Evolutionary conservation across 2,888 invertebrate species (phyloP), one percentile per base, ranked within the genome.

Genomic region (Congeria kusceri): DNA sequence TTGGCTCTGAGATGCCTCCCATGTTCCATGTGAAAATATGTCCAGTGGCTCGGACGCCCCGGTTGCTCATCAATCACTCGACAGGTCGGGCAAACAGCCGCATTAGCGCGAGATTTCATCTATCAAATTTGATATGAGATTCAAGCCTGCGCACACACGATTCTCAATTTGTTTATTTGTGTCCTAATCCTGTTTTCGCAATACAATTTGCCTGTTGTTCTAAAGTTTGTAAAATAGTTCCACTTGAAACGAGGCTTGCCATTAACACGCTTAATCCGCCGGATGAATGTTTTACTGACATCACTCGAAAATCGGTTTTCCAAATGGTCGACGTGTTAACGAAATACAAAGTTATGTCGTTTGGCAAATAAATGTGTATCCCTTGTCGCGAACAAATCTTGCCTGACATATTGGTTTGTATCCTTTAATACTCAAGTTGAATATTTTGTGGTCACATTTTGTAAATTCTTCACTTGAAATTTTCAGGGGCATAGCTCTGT

Each of bases 301-400:
- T 23, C 53, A 53, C 53, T 23, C 53, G 18, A 49, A 57, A 49
- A 29, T 47, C 25, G 44, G 39, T 66, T 58, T 47, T 57, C 29
- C 49, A 53, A 66, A 59, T 62, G 32, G 57, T 56, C 67, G 69
- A 47, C 76, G 80, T 80, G 76, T 72, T 72, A 72, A 69, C 68
- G 44, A 58, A 71, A 69, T 57, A 66, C 76, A 53, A 46, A 68
- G 80, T 77, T 80, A 61, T 77, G 72, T 69, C 76, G 29, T 61
- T 77, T 73, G 57, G 76, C 72, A 80, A 80, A 80, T 77, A 80
- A 72, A 77, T 80, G 62, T 65, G 70, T 77, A 80, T 77, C 80
- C 57, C 69, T 56, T 72, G 76, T 76, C 73, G 64, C 23, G 65
- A 68, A 72, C 75, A 69, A 39, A 53, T 68, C 62, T 57, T 46